A percentile compares a stretch with the other conserved stretches of the same genome.
These are phyloP conservation scores for Drosophila putrida DNA, from an alignment of 2,888 invertebrate genomes.

Conservation along the genomic window DNA sequence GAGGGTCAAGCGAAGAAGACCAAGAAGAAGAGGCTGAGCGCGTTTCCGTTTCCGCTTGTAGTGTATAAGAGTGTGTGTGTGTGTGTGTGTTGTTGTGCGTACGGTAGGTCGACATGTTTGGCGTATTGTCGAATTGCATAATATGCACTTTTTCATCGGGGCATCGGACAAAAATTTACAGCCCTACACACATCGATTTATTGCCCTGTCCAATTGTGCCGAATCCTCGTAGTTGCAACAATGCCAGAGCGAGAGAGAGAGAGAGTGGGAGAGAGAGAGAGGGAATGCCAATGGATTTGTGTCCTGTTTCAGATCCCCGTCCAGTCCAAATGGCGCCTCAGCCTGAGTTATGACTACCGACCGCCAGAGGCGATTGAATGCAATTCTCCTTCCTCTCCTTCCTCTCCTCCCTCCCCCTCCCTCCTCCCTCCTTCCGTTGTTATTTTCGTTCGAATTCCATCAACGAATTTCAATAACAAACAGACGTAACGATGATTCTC, in stretches of 20 bases:
- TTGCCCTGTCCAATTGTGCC: conserved; percentile 84
- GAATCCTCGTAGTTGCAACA: conserved; percentile 65
- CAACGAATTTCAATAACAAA: conserved; percentile 80
- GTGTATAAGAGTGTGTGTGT: conserved; percentile 7
- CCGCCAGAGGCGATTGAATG: conserved; percentile 69
- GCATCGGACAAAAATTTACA: conserved; percentile 82
- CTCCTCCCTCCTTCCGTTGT: conserved; percentile 28
- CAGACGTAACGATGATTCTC: conserved; percentile 30
- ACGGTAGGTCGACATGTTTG: conserved; percentile 77
- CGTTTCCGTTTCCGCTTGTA: conserved; percentile 69
- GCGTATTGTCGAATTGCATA: conserved; percentile 83
- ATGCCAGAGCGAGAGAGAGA: conserved; percentile 48
- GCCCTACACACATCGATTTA: conserved; percentile 84
- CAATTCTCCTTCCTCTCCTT: conserved; percentile 35
- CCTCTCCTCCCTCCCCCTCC: conserved; percentile 27
- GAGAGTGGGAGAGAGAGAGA: conserved; percentile 11
- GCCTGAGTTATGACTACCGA: conserved; percentile 75
- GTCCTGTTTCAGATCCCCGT: conserved; percentile 41
- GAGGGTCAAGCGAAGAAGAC: conserved; percentile 55
- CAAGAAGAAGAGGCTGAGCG: conserved; percentile 68
- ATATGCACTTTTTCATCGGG: conserved; percentile 83
- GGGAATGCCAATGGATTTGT: conserved; percentile 71
- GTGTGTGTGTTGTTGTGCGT: conserved; percentile 49
- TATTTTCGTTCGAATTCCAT: conserved; percentile 72
- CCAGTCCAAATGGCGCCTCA: conserved; percentile 57